These are phyloP conservation scores for Coturnix japonica DNA, from an alignment of 2,113 vertebrate species.

Conservation along the genomic window DNA sequence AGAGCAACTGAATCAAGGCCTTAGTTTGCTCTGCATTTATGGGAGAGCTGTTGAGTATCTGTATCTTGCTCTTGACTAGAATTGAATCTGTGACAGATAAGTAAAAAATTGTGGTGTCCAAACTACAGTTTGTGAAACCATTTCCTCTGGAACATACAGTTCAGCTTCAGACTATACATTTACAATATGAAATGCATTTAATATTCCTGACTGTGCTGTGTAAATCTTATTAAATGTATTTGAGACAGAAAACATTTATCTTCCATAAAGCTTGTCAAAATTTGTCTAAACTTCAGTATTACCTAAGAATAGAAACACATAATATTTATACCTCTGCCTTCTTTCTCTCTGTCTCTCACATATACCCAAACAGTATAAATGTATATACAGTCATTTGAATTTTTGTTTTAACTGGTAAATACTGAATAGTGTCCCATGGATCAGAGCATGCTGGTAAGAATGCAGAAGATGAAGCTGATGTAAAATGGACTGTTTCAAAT, in stretches of 20 bases:
- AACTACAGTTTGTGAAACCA: background rate
- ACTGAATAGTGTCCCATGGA: background rate
- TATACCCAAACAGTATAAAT: background rate
- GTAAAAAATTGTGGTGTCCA: background rate
- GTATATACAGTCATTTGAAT: background rate
- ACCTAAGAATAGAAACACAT: slow-evolving; percentile 7
- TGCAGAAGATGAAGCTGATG: background rate
- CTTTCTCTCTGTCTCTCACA: background rate
- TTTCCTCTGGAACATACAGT: slow-evolving; percentile 30
- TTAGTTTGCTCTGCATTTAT: fast-evolving
- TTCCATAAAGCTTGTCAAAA: slow-evolving; percentile 21
- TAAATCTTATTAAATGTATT: background rate
- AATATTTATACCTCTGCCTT: background rate
- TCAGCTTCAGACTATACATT: slow-evolving; percentile 28
- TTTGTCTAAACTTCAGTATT: slow-evolving; percentile 10
- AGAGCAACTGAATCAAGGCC: background rate
- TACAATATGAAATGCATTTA: slow-evolving; percentile 39
- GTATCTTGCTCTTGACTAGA: background rate
- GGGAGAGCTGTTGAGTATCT: slow-evolving; percentile 30
- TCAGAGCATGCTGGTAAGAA: slow-evolving; percentile 8
- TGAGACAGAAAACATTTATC: slow-evolving; percentile 26
- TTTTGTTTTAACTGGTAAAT: background rate
- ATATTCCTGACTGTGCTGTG: background rate
- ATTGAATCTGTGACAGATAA: background rate
- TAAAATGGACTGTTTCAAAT: background rate